Conservation (phyloP, 2,797 vertebrate genomes). For the Chaenodraco wilsoni region DNA sequence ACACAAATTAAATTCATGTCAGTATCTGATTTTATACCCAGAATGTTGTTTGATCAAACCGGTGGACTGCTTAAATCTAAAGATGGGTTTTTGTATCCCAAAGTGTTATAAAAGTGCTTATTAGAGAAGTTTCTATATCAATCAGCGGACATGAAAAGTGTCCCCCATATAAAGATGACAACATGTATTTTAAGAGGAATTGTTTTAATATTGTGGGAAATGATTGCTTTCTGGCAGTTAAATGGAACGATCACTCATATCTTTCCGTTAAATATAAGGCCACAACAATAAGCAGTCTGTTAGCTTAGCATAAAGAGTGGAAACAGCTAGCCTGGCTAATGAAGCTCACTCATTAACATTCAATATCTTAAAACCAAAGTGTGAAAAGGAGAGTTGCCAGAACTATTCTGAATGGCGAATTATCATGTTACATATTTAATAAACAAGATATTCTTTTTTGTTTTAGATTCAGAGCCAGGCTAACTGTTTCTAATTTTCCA, state of each 20-base stretch:
- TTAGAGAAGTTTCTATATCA: slow-evolving; percentile 31
- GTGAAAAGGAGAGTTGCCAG: fast-evolving
- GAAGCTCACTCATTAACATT: background rate
- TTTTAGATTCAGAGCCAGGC: background rate
- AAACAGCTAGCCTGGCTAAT: background rate
- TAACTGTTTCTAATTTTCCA: background rate
- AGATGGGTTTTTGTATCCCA: slow-evolving; percentile 21
- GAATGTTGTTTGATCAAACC: slow-evolving; percentile 41
- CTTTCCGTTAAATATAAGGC: background rate
- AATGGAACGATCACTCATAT: background rate
- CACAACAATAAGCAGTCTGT: background rate
- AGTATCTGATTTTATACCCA: slow-evolving; percentile 32
- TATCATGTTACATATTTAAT: background rate
- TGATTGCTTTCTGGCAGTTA: background rate
- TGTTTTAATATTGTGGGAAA: slow-evolving; percentile 23
- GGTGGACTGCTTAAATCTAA: slow-evolving; percentile 20
- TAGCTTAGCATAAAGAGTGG: slow-evolving; percentile 7
- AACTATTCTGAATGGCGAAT: background rate
- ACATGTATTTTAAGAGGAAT: slow-evolving; percentile 24
- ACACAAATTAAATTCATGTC: slow-evolving; percentile 27
- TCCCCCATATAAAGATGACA: slow-evolving; percentile 15
- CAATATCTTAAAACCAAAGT: background rate
- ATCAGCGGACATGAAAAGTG: slow-evolving; percentile 18
- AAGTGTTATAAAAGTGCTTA: slow-evolving; percentile 28
- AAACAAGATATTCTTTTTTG: background rate